A percentile compares a stretch with the other conserved stretches of the same genome.
phyloP scores from a whole-genome alignment of 2,113 vertebrate genomes.

The Sebastes fasciatus region DNA sequence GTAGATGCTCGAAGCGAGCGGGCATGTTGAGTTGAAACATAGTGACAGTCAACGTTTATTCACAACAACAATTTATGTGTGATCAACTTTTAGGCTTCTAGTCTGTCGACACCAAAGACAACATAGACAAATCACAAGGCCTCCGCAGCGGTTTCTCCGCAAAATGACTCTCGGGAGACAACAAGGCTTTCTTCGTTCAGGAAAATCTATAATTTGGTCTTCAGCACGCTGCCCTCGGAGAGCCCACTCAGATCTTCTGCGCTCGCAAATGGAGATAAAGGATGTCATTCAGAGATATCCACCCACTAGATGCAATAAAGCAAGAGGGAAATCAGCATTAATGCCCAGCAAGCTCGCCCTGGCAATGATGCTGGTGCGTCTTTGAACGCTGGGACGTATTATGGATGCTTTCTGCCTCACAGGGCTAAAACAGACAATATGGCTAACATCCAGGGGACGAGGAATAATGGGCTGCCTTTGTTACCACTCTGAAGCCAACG shows the following conservation, averaged over 20 bases:
- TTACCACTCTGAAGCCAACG: constrained; percentile 61
- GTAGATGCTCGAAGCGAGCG: constrained; percentile 32
- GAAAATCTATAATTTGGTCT: constrained; percentile 41
- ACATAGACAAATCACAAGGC: constrained; percentile 3
- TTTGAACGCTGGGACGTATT: constrained; percentile 68
- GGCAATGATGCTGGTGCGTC: constrained; percentile 30
- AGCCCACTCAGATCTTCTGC: constrained; percentile 49
- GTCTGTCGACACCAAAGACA: not conserved
- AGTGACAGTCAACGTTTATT: not conserved
- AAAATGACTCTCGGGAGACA: constrained; percentile 18
- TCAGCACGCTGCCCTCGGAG: constrained; percentile 29
- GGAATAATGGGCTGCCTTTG: constrained; percentile 80
- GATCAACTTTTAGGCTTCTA: not conserved
- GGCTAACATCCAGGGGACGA: constrained; percentile 58
- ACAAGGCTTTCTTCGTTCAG: constrained; percentile 45
- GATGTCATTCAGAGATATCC: constrained; percentile 61
- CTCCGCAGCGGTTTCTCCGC: constrained; percentile 7
- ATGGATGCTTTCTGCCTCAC: constrained; percentile 73
- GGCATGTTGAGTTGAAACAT: constrained; percentile 34
- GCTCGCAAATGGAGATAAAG: constrained; percentile 52
- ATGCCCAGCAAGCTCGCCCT: constrained; percentile 24
- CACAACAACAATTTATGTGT: not conserved
- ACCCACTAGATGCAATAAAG: constrained; percentile 54
- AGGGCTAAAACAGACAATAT: constrained; percentile 66
- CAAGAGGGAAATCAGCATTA: constrained; percentile 38